Percentiles rank a stretch among this genome's conserved stretches.
Conservation (phyloP, 2,113 vertebrate genomes). For the Puntigrus tetrazona region DNA sequence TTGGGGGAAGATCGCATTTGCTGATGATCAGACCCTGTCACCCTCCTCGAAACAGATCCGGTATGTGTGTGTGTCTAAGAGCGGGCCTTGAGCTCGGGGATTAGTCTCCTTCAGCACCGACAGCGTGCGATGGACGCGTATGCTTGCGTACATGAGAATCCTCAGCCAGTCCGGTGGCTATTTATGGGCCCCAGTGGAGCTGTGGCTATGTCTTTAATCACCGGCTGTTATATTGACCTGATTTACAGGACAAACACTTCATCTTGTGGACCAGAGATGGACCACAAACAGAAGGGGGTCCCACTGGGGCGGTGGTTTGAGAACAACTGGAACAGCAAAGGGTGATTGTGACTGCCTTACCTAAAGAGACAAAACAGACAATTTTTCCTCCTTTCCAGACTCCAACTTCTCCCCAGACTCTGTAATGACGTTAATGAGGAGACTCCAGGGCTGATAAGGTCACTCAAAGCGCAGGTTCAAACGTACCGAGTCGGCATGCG, state of each 20-base stretch:
- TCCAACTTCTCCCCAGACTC: not conserved
- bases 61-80: constrained; percentile 61
- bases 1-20: constrained; percentile 70
- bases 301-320: not conserved
- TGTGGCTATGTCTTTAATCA: constrained; percentile 65
- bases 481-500: not conserved
- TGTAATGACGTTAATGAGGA: constrained; percentile 30
- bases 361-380: not conserved
- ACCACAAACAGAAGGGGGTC: constrained; percentile 23
- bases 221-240: constrained; percentile 63
- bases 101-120: constrained; percentile 65
- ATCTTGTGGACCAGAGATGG: constrained; percentile 54
- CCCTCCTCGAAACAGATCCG: constrained; percentile 73
- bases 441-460: constrained; percentile 19
- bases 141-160: constrained; percentile 38
- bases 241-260: constrained; percentile 62
- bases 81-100: constrained; percentile 67
- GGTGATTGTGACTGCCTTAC: constrained; percentile 15
- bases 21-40: constrained; percentile 72
- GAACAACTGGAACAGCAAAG: constrained; percentile 25
- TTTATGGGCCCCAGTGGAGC: constrained; percentile 66
- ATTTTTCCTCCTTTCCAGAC: not conserved
- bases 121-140: not conserved
- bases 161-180: constrained; percentile 65
- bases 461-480: constrained; percentile 31